Base-by-base conservation (phyloP, 2,797 vertebrate genomes). In the Halcyon badia region DNA sequence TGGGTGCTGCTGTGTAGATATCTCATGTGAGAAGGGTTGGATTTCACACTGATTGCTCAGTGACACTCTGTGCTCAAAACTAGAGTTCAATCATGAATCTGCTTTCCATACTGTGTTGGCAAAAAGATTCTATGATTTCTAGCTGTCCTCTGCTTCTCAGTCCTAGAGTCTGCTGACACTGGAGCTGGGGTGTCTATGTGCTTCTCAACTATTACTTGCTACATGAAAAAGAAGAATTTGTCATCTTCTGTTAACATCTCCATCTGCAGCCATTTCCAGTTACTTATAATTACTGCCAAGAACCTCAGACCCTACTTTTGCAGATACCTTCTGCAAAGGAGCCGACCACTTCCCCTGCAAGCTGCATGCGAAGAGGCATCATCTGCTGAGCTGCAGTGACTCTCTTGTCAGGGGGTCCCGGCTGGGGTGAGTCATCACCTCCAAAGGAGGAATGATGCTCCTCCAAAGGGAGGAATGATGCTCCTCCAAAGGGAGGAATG, bases 371-470 rank as follows among this genome's bases (percentile, higher is more conserved):
- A 2, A 2, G 30, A 54, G 24, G 5, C 22, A 1, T 39, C 68
- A 11, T 5, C 41, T 41, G 1, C 3, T 14, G 14, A 26, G 39
- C 56, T 44, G 49, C 60, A 20, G 15, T 1, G 2, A 11, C 11
- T 30, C 22, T n/a, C 49, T 64, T 48, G 33, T 24, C 49, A 39
- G 57, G 14, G n/a, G 4, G n/a, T 68, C 33, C 58, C 42, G n/a
- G 17, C 52, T 0, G 0, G 14, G 39, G 8, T 0, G 6, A 52
- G 39, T 2, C 3, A 1, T 44, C 13, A 5, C 52, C 52, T 54
- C 52, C 60, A 61, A 39, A 61, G 7, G 58, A 61, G 11, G 58
- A 61, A 17, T 19, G 28, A 62, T 30, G 26, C 37, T 28, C 52
- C 52, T 54, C 52, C 60, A 61, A 39, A 61, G 35, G 7, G 58